Percentiles rank a stretch among this genome's conserved stretches.
Conservation (phyloP, 2,113 vertebrate species). For the Platanista minor region DNA sequence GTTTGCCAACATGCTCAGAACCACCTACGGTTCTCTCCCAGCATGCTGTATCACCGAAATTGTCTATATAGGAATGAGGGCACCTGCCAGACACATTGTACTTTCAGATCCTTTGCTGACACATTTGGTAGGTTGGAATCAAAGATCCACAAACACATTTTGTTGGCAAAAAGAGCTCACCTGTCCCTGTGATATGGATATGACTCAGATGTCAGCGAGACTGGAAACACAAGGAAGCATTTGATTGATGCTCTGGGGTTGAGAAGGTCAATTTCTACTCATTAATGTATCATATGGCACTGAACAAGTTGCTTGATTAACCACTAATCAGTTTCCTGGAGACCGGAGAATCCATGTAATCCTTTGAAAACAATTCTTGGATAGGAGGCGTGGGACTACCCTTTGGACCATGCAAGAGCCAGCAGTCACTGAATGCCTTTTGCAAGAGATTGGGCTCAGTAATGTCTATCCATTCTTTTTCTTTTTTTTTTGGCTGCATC, state of each 20-base stretch:
- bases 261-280: conserved; percentile 22
- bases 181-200: background rate
- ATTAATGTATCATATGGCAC: background rate
- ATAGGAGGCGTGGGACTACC: background rate
- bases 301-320: conserved; percentile 29
- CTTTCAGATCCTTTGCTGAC: background rate
- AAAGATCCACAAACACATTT: conserved; percentile 22
- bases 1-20: conserved; percentile 35
- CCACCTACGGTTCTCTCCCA: background rate
- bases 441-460: background rate
- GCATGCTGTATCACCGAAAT: background rate
- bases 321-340: background rate
- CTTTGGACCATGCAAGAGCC: background rate
- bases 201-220: background rate
- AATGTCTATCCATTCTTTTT: background rate
- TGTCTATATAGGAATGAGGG: background rate
- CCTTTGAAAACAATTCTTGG: background rate
- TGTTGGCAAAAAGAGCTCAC: background rate
- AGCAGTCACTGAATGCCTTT: background rate
- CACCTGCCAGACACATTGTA: background rate
- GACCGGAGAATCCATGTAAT: background rate
- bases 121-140: background rate
- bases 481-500: too few species aligned
- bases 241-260: background rate
- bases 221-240: background rate